These are phyloP conservation scores for Phrynocephalus versicolor DNA, from an alignment of 2,113 vertebrate genomes.

Conservation along the genomic window DNA sequence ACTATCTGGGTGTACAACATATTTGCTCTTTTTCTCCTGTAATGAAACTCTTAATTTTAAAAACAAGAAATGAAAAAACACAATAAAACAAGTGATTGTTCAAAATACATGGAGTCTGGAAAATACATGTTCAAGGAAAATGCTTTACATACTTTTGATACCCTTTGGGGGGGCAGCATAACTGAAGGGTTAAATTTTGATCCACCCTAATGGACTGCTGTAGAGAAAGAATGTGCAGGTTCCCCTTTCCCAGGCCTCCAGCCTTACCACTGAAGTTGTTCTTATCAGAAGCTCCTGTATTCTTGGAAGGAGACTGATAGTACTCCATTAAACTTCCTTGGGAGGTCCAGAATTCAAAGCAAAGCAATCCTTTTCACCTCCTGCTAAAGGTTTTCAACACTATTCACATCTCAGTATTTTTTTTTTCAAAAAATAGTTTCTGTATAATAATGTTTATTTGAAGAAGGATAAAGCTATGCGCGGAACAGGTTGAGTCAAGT, in stretches of 20 bases:
- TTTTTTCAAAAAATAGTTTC: slow-evolving; percentile 27
- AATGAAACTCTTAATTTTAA: not conserved
- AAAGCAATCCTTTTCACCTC: slow-evolving; percentile 44
- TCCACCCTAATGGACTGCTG: slow-evolving; percentile 41
- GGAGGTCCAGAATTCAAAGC: slow-evolving; percentile 53
- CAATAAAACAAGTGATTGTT: not conserved
- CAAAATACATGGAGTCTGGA: not conserved
- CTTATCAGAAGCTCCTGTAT: slow-evolving; percentile 57
- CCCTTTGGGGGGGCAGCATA: not conserved
- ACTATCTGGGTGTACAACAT: too few relatives aligned
- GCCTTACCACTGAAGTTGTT: slow-evolving; percentile 38
- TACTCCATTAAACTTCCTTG: slow-evolving; percentile 42
- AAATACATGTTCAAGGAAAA: not conserved
- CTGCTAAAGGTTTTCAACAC: slow-evolving; percentile 42
- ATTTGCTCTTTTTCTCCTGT: not conserved
- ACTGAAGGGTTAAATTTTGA: not conserved
- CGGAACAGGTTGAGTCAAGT: slow-evolving; percentile 34
- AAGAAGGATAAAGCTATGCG: slow-evolving; percentile 29
- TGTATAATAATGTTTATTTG: slow-evolving; percentile 44
- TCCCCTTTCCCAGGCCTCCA: slow-evolving; percentile 30
- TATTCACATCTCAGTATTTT: slow-evolving; percentile 38
- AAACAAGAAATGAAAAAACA: not conserved
- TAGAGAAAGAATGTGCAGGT: slow-evolving; percentile 40
- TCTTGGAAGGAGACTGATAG: slow-evolving; percentile 56
- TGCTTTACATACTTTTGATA: not conserved